These are phyloP conservation scores for Cerastoderma edule DNA, from an alignment of 2,888 invertebrate species.

Conservation along the genomic window DNA sequence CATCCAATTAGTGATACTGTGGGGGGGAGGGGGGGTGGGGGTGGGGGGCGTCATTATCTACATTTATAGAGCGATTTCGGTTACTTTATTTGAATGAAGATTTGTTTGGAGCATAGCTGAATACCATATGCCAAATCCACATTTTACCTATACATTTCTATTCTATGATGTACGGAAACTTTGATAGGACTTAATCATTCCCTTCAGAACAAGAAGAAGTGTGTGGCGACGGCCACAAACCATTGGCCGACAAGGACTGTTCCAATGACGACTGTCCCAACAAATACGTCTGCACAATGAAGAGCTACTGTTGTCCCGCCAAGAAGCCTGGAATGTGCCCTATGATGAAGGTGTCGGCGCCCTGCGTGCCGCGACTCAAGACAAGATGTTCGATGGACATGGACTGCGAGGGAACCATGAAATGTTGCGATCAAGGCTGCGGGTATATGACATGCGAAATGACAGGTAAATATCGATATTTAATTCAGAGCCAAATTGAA, in stretches of 20 bases:
- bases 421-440: conserved; percentile 17
- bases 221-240: not conserved
- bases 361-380: not conserved
- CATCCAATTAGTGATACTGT: too few species aligned
- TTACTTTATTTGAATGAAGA: too few species aligned
- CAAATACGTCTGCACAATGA: not conserved
- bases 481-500: too few species aligned
- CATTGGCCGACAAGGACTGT: not conserved
- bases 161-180: too few species aligned
- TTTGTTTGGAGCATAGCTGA: too few species aligned
- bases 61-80: too few species aligned
- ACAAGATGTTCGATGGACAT: not conserved
- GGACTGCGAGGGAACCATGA: not conserved
- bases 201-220: not conserved
- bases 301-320: conserved; percentile 7
- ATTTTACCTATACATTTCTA: too few species aligned
- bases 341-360: not conserved
- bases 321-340: conserved; percentile 11
- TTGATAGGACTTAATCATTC: too few species aligned
- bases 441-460: not conserved
- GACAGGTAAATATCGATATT: too few species aligned
- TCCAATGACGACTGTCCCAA: not conserved
- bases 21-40: too few species aligned
- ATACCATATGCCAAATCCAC: too few species aligned
- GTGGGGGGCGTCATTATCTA: too few species aligned